Conservation (phyloP, 2,888 invertebrate genomes). For the Celastrina argiolus region DNA sequence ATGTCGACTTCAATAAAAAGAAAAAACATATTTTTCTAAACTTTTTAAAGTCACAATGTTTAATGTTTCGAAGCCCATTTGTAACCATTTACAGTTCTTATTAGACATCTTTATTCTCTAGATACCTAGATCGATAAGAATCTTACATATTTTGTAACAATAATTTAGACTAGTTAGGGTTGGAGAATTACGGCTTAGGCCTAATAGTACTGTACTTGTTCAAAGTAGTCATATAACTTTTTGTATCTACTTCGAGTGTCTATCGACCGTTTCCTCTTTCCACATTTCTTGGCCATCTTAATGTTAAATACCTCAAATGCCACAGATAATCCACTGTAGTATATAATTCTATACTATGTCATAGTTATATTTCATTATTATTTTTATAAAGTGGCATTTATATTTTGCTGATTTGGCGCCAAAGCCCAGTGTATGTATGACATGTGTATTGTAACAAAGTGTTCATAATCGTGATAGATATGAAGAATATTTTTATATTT, state of each 20-base stretch:
- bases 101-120: conserved; percentile 49
- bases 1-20: conserved; percentile 59
- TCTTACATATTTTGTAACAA: conserved; percentile 46
- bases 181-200: conserved; percentile 45
- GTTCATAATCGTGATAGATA: conserved; percentile 73
- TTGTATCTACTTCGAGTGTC: neutral
- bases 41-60: conserved; percentile 65
- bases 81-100: conserved; percentile 61
- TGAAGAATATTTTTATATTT: conserved; percentile 71
- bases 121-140: conserved; percentile 39
- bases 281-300: conserved; percentile 45
- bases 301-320: neutral
- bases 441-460: conserved; percentile 54
- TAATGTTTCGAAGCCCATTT: conserved; percentile 55
- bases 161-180: conserved; percentile 58
- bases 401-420: neutral
- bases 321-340: neutral
- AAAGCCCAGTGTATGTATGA: conserved; percentile 34
- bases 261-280: neutral
- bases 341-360: neutral
- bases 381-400: neutral
- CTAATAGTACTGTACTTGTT: conserved; percentile 43
- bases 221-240: conserved; percentile 50
- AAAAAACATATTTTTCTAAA: conserved; percentile 74
- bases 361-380: neutral